phyloP scores from a whole-genome alignment of 2,113 vertebrate species.

The Cyanoliseus patagonus region DNA sequence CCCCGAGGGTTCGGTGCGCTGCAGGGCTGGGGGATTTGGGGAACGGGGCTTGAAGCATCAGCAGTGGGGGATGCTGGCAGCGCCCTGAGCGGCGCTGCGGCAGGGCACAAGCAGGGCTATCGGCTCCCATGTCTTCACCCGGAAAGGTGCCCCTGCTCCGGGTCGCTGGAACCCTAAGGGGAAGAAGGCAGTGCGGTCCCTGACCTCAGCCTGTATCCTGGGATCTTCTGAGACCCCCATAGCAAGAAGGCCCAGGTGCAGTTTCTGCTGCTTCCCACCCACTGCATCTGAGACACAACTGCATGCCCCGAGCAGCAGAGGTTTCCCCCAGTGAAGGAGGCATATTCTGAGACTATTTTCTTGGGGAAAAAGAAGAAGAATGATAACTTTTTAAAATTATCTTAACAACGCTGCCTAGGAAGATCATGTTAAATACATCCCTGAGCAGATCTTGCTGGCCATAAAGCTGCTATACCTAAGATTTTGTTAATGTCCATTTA shows the following conservation, averaged over 20 bases:
- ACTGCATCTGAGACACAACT: not conserved
- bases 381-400: not conserved
- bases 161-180: fast-evolving
- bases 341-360: not conserved
- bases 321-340: not conserved
- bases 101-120: not conserved
- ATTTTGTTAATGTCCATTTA: not conserved
- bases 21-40: not conserved
- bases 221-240: not conserved
- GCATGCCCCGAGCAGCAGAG: not conserved
- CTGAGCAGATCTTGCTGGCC: not conserved
- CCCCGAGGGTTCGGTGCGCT: not conserved
- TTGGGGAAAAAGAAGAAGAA: not conserved
- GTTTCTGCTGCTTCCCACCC: not conserved
- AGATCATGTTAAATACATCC: not conserved
- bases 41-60: not conserved
- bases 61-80: not conserved
- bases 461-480: not conserved
- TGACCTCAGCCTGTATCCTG: not conserved
- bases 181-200: not conserved
- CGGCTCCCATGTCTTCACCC: not conserved
- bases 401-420: not conserved
- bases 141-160: not conserved
- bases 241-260: not conserved
- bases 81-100: not conserved